Evolutionary conservation across 2,797 vertebrate species (phyloP), one percentile per base, ranked within the genome.

Genomic region (Esox masquinongy): DNA sequence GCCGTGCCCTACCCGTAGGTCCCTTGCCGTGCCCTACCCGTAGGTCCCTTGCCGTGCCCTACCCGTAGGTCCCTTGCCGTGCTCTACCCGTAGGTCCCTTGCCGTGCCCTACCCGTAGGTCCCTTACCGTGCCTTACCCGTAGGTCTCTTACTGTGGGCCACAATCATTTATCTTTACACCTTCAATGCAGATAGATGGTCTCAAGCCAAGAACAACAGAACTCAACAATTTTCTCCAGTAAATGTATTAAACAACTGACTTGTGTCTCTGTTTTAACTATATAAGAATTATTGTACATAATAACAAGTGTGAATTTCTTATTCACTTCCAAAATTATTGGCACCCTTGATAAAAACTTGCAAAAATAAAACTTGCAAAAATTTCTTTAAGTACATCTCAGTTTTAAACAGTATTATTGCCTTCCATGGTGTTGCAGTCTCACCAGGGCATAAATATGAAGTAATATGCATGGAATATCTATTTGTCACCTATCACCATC

Each of bases 221-320:
- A 50, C 43, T 17, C 22, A 16, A 71, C 63, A 15, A 34, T 64
- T 64, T 24, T 31, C 63, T 64, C 14, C 63, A 88, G 83, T 56
- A 3, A 51, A 0, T 19, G 39, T 43, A 43, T 43, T 43, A 43
- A n/a, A 59, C 53, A n/a, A 7, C 7, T n/a, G n/a, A 1, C n/a
- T 59, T 59, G 19, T n/a, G n/a, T 61, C 22, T 26, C 3, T 11
- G 24, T 24, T 24, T 61, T 61, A 12, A 53, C 24, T 14, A 0
- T 34, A 26, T 9, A 3, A 22, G 5, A 67, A 74, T 1, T 5
- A 26, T 61, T 61, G 11, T 4, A 24, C 56, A 26, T 61, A 12
- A 61, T 24, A 9, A 61, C 22, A 24, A 61, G n/a, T 59, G n/a
- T 59, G 22, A 61, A 61, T 22, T 61, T 12, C 3, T 2, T 61